Percentiles rank a stretch among this genome's conserved stretches.
Conservation (phyloP, 2,888 invertebrate genomes). For the Zaprionus bogoriensis region DNA sequence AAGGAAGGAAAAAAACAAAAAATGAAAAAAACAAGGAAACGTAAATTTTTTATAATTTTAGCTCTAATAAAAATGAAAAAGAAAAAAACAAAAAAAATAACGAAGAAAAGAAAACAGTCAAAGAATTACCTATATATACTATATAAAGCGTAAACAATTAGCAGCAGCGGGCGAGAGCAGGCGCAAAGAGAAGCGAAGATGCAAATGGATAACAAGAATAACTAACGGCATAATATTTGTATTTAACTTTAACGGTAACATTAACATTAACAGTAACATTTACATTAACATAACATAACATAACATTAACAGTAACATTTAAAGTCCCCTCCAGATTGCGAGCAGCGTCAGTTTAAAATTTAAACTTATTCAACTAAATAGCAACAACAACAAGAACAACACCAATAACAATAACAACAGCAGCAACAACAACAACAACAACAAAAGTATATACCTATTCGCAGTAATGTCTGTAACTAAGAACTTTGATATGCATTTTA, state of each 20-base stretch:
- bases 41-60: conserved; percentile 65
- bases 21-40: conserved; percentile 20
- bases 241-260: conserved; percentile 24
- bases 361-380: conserved; percentile 48
- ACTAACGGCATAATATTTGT: conserved; percentile 25
- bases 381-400: conserved; percentile 2
- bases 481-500: conserved; percentile 76
- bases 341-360: conserved; percentile 24
- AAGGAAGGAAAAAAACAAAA: background rate
- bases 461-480: conserved; percentile 56
- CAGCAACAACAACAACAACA: background rate
- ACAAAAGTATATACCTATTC: conserved; percentile 40
- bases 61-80: conserved; percentile 62
- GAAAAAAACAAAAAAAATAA: too few species aligned
- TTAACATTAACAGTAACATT: background rate
- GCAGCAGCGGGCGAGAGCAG: conserved; percentile 45
- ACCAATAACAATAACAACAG: conserved; percentile 1
- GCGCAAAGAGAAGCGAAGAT: conserved; percentile 10
- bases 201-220: conserved; percentile 4
- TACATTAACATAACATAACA: conserved; percentile 14
- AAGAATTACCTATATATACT: conserved; percentile 57
- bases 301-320: conserved; percentile 21
- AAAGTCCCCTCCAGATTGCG: conserved; percentile 45
- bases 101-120: conserved; percentile 58
- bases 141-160: conserved; percentile 27